Conservation (phyloP, 2,888 invertebrate genomes). For the Apodemia zela region DNA sequence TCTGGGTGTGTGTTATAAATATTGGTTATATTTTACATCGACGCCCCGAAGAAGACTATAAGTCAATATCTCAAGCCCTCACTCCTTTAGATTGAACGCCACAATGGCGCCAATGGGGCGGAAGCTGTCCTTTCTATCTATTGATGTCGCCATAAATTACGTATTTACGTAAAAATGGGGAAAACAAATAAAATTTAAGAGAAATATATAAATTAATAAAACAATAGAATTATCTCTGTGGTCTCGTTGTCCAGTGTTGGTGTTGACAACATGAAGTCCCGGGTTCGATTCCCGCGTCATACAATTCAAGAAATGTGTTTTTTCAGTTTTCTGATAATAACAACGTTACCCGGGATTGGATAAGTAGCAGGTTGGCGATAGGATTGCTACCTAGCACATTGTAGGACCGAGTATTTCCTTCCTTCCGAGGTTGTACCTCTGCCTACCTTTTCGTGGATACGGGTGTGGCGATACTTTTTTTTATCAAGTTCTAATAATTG, state of each 20-base stretch:
- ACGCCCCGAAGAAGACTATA: slow-evolving; percentile 20
- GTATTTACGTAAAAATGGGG: not conserved
- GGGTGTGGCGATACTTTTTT: no score
- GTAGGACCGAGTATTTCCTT: not conserved
- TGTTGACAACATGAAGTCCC: not conserved
- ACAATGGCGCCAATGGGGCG: slow-evolving; percentile 31
- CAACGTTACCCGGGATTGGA: no score
- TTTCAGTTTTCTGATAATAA: no score
- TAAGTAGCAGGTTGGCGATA: no score
- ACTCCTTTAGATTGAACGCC: slow-evolving; percentile 32
- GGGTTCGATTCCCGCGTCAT: not conserved
- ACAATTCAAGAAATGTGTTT: no score
- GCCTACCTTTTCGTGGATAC: no score
- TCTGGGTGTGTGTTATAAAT: slow-evolving; percentile 5
- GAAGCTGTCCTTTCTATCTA: slow-evolving; percentile 21
- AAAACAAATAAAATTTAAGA: no score
- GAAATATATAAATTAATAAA: not conserved
- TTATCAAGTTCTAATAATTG: no score
- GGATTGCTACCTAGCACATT: not conserved
- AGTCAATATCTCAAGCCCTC: slow-evolving; percentile 17
- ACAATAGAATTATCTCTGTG: not conserved
- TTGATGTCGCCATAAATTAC: slow-evolving; percentile 2
- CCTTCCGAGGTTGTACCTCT: no score
- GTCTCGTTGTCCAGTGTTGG: no score
- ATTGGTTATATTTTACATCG: slow-evolving; percentile 5